A percentile compares a stretch with the other conserved stretches of the same genome.
phyloP scores from a whole-genome alignment of 2,113 vertebrate genomes.

The Ovibos moschatus region DNA sequence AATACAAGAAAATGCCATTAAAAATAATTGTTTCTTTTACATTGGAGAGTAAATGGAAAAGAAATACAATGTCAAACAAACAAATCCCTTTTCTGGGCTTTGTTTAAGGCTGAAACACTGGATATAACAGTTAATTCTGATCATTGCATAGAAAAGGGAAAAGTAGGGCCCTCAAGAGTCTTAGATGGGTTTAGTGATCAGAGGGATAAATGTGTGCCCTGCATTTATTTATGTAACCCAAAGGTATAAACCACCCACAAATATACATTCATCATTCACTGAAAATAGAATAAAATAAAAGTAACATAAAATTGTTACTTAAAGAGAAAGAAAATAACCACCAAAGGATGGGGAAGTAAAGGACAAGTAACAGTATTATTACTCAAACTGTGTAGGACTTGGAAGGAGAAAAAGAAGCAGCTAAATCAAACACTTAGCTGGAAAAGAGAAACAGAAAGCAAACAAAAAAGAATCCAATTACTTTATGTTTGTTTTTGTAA shows the following conservation, averaged over 20 bases:
- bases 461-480: conserved; percentile 77
- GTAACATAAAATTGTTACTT: neutral
- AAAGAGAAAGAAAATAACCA: neutral
- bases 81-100: neutral
- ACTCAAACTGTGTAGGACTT: conserved; percentile 59
- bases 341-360: neutral
- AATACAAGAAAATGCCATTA: neutral
- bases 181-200: conserved; percentile 32
- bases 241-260: conserved; percentile 21
- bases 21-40: neutral
- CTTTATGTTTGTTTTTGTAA: conserved; percentile 82
- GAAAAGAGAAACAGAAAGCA: conserved; percentile 71
- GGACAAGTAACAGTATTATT: conserved; percentile 36
- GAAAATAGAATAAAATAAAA: conserved; percentile 37
- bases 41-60: neutral
- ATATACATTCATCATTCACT: neutral
- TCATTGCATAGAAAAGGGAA: neutral
- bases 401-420: conserved; percentile 62
- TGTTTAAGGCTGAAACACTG: neutral
- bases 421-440: conserved; percentile 78
- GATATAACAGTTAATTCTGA: neutral
- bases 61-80: neutral
- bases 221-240: conserved; percentile 47
- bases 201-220: neutral
- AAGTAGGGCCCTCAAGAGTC: neutral